Evolutionary conservation across 1,140 invertebrate genomes (phyloP).

Genomic region (Leguminivora glycinivorella): DNA sequence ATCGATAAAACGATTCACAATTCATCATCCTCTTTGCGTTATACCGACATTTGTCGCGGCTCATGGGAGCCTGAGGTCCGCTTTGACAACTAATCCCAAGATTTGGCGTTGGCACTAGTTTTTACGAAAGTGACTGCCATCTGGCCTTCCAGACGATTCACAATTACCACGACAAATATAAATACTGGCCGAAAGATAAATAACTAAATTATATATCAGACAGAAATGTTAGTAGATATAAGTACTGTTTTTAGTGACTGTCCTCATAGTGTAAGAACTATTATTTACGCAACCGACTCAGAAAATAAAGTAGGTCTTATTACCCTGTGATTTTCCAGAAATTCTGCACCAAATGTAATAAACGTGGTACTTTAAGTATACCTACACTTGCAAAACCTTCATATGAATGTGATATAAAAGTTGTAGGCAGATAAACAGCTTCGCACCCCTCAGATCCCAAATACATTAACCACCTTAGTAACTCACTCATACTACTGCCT

Average conservation of each 20-base stretch:
- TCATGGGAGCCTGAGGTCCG: too few relatives aligned
- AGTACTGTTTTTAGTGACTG: too few relatives aligned
- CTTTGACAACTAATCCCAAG: too few relatives aligned
- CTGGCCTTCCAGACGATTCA: too few relatives aligned
- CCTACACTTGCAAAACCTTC: not conserved
- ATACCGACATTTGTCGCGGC: too few relatives aligned
- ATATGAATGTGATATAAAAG: conserved; percentile 5
- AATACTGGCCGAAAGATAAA: too few relatives aligned
- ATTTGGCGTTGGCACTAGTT: too few relatives aligned
- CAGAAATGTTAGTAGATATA: too few relatives aligned
- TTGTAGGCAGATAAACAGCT: not conserved
- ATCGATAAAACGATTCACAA: too few relatives aligned
- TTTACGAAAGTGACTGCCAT: not conserved
- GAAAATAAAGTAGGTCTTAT: not conserved
- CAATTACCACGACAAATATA: not conserved
- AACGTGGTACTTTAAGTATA: not conserved
- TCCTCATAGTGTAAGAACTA: too few relatives aligned
- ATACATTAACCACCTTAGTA: not conserved
- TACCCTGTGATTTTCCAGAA: not conserved
- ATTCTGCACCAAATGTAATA: not conserved
- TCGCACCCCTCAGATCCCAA: not conserved
- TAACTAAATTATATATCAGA: too few relatives aligned
- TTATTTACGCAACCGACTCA: not conserved
- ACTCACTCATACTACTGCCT: not conserved
- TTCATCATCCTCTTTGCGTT: too few relatives aligned